Evolutionary conservation across 1,140 invertebrate species (phyloP), one percentile per base, ranked within the genome.

Genomic region (Halesus radiatus): DNA sequence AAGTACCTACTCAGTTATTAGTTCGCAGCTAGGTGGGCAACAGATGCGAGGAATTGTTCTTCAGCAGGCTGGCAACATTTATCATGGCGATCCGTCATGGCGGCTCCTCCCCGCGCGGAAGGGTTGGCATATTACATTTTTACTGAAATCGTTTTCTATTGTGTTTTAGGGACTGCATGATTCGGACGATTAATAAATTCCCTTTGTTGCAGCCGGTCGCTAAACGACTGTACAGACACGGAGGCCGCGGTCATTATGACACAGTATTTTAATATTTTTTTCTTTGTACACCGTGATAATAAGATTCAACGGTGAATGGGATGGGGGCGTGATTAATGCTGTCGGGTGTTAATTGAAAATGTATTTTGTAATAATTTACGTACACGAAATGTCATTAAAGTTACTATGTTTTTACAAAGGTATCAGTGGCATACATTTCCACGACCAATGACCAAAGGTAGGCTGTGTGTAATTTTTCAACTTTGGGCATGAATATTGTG

Each of bases 131-230:
- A 76, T 76, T 76, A 76, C 74, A 50, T 76, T 76, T 76, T 76
- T 76, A 76, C 23, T 37, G 74, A 76, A 76, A 76, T 76, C 74
- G 60, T 64, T 76, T 64, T 45, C 74, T 32, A 76, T 76, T 76
- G 74, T 76, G 74, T 76, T 76, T 45, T 50, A 76, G 60, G 74
- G 68, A 52, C 74, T 60, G 74, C 29, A 76, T 76, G 74, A 76
- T 76, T 76, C 58, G 74, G 74, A 76, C 74, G 74, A 76, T 76
- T 76, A 76, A 76, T 76, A 76, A 64, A 76, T 76, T 76, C 58
- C 37, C 58, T 62, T 76, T 76, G 74, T 76, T 62, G 8, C 56
- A 76, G 37, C 32, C 50, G 16, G 74, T 62, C 60, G 74, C 60
- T 76, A 76, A 76, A 76, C 74, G 74, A 76, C 64, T 76, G n/a